phyloP scores from a whole-genome alignment of 2,888 invertebrate genomes.

The Calameuta idolon region DNA sequence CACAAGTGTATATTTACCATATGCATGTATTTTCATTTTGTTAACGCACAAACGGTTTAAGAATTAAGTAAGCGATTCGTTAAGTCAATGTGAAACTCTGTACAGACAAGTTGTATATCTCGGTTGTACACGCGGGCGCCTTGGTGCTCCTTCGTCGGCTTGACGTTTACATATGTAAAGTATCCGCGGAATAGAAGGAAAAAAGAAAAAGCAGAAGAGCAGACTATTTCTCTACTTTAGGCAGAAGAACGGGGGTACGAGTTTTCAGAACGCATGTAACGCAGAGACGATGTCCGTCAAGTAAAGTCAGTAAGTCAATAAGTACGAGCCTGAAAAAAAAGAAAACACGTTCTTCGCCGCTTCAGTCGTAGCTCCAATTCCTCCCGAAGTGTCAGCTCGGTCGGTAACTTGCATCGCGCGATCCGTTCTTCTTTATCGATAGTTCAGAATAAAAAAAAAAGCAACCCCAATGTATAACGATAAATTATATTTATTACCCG shows the following conservation, averaged over 20 bases:
- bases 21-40: slow-evolving; percentile 28
- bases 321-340: neutral
- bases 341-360: neutral
- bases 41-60: slow-evolving; percentile 29
- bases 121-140: neutral
- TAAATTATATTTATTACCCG: neutral
- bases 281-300: neutral
- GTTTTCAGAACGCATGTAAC: neutral
- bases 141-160: slow-evolving; percentile 21
- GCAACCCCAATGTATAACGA: neutral
- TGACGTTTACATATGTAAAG: slow-evolving; percentile 35
- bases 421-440: neutral
- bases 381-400: neutral
- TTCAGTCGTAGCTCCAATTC: neutral
- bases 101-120: slow-evolving; percentile 25
- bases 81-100: slow-evolving; percentile 23
- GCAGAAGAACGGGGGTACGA: slow-evolving; percentile 21
- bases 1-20: slow-evolving; percentile 30
- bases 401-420: neutral
- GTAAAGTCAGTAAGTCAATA: neutral
- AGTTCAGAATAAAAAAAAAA: neutral
- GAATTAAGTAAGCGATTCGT: neutral
- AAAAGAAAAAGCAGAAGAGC: slow-evolving; percentile 31
- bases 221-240: slow-evolving; percentile 54
- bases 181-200: slow-evolving; percentile 34